phyloP scores from a whole-genome alignment of 1,140 invertebrate species.

The Nebria ingens region DNA sequence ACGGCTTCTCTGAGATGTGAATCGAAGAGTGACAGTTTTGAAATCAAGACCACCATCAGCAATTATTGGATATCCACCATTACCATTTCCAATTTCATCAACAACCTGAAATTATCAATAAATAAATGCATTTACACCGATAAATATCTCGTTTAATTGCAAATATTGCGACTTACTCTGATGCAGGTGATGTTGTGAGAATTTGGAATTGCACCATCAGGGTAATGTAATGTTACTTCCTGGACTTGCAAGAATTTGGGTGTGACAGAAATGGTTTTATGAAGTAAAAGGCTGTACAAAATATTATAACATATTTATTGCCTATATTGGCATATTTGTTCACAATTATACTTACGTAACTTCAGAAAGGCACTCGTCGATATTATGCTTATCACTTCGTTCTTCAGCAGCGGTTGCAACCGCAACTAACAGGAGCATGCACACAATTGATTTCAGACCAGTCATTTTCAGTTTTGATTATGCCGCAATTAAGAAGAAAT shows the following conservation, averaged over 20 bases:
- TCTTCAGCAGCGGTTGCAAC: too few relatives aligned
- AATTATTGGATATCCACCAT: not conserved
- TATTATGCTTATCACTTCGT: too few relatives aligned
- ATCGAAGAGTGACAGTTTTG: not conserved
- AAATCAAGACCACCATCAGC: not conserved
- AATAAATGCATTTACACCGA: not conserved
- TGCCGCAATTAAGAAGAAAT: too few relatives aligned
- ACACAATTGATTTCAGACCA: too few relatives aligned
- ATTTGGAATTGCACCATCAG: not conserved
- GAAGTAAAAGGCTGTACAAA: too few relatives aligned
- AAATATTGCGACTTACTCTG: not conserved
- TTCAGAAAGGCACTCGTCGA: too few relatives aligned
- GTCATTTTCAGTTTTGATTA: too few relatives aligned
- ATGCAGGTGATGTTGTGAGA: not conserved
- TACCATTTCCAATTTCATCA: not conserved
- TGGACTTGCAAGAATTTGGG: not conserved
- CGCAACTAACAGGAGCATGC: too few relatives aligned
- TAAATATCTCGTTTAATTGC: not conserved
- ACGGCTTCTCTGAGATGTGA: not conserved
- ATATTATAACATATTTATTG: too few relatives aligned
- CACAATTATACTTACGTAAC: too few relatives aligned
- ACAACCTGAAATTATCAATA: not conserved
- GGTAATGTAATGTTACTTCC: not conserved
- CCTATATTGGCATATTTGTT: too few relatives aligned
- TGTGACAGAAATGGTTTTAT: too few relatives aligned